Evolutionary conservation across 2,113 vertebrate genomes (phyloP).

Genomic region (Candoia aspera): DNA sequence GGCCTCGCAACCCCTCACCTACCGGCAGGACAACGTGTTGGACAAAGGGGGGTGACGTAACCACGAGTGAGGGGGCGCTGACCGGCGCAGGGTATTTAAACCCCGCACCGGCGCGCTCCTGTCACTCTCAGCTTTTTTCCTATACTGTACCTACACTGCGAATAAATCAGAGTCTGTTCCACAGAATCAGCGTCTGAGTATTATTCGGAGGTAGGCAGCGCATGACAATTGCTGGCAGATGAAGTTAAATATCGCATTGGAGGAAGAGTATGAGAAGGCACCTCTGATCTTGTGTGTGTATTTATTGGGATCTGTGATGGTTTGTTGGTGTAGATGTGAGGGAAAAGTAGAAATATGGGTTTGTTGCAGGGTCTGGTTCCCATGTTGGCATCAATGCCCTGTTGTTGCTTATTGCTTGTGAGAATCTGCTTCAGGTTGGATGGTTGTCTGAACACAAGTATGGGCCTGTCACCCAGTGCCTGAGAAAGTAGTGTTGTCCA

Average conservation of each 20-base stretch:
- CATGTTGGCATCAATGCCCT: background rate
- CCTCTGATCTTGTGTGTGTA: background rate
- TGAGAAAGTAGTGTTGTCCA: background rate
- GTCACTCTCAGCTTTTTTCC: too few species aligned
- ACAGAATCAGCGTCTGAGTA: too few species aligned
- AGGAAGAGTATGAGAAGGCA: background rate
- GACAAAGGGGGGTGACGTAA: too few species aligned
- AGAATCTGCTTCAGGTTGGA: background rate
- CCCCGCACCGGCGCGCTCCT: too few species aligned
- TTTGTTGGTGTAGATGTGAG: background rate
- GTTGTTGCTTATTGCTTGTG: background rate
- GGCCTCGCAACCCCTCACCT: too few species aligned
- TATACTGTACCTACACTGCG: too few species aligned
- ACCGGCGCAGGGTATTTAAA: too few species aligned
- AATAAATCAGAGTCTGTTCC: too few species aligned
- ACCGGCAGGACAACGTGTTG: too few species aligned
- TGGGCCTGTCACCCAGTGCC: background rate
- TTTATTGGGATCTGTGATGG: background rate
- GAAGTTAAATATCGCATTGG: background rate
- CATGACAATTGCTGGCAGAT: too few species aligned
- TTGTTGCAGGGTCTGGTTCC: background rate
- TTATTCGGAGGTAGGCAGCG: too few species aligned
- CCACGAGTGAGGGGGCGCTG: too few species aligned
- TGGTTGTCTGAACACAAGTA: background rate
- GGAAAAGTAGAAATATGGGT: background rate